These are phyloP conservation scores for Tiaroga cobitis DNA, from an alignment of 2,797 vertebrate genomes.

Conservation along the genomic window DNA sequence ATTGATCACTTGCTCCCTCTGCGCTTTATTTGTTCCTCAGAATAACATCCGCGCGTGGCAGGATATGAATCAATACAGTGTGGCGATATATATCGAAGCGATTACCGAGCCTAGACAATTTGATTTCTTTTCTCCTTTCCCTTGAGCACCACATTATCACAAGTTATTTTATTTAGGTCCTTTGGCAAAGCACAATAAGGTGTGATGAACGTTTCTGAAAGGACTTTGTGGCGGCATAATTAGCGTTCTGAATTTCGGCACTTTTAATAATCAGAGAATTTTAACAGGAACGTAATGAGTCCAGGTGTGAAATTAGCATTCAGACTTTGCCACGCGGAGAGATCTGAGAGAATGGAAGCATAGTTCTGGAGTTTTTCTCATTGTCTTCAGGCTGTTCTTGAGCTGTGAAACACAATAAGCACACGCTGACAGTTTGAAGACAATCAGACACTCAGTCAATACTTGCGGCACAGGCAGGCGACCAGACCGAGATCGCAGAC, in stretches of 20 bases:
- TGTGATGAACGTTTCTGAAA: constrained; percentile 4
- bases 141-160: not conserved
- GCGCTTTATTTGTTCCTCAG: constrained; percentile 68
- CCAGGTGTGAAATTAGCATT: constrained; percentile 70
- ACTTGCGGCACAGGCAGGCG: constrained; percentile 40
- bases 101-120: constrained; percentile 54
- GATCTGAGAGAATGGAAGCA: not conserved
- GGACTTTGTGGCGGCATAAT: not conserved
- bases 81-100: constrained; percentile 59
- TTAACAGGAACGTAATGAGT: constrained; percentile 61
- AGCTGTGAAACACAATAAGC: constrained; percentile 46
- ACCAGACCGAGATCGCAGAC: constrained; percentile 39
- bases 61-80: constrained; percentile 63
- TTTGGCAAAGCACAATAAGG: not conserved
- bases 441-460: constrained; percentile 54
- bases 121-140: constrained; percentile 29
- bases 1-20: constrained; percentile 71
- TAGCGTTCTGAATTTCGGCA: constrained; percentile 36
- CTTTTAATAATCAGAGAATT: constrained; percentile 23
- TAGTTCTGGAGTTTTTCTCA: constrained; percentile 15
- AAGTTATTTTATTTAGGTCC: constrained; percentile 42
- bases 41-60: constrained; percentile 60
- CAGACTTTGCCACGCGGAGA: not conserved
- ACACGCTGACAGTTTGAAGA: constrained; percentile 42
- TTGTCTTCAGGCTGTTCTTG: constrained; percentile 43